Conservation (phyloP, 2,113 vertebrate species). For the Lynx canadensis region DNA sequence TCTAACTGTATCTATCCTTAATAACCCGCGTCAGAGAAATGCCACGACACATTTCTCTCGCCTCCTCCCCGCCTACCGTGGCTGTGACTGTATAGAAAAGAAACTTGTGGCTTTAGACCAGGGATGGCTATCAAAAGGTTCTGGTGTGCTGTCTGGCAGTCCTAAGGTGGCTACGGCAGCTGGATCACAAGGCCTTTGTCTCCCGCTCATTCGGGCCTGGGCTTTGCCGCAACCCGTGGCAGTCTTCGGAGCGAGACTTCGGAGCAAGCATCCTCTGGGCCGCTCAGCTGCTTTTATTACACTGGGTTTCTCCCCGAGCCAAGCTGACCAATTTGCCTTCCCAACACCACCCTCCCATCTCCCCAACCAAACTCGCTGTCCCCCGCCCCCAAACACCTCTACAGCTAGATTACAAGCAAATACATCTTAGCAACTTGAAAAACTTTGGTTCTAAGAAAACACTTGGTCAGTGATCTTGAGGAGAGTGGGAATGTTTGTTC, state of each 20-base stretch:
- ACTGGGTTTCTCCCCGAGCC: slow-evolving; percentile 78
- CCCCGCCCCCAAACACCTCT: slow-evolving; percentile 83
- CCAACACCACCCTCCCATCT: slow-evolving; percentile 72
- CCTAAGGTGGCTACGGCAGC: slow-evolving; percentile 78
- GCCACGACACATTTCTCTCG: slow-evolving; percentile 81
- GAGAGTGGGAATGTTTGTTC: slow-evolving; percentile 93
- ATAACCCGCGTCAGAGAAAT: slow-evolving; percentile 84
- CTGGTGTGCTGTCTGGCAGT: slow-evolving; percentile 77
- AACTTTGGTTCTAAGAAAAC: slow-evolving; percentile 95
- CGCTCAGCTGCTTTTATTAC: slow-evolving; percentile 43
- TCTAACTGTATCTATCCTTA: slow-evolving; percentile 86
- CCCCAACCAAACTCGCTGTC: slow-evolving; percentile 81
- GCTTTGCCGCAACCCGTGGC: slow-evolving; percentile 82
- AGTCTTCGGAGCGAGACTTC: slow-evolving; percentile 81
- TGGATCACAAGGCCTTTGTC: slow-evolving; percentile 75
- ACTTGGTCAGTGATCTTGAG: slow-evolving; percentile 91
- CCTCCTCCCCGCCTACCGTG: slow-evolving; percentile 84
- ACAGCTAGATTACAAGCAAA: slow-evolving; percentile 92
- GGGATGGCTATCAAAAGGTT: slow-evolving; percentile 83
- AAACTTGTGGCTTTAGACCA: slow-evolving; percentile 84
- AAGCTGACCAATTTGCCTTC: slow-evolving; percentile 83
- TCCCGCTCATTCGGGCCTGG: slow-evolving; percentile 78
- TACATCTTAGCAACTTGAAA: slow-evolving; percentile 88
- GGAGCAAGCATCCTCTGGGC: slow-evolving; percentile 67
- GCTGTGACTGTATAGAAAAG: slow-evolving; percentile 83